Conservation (phyloP, 2,797 vertebrate species). For the Malacoctenus gilli region DNA sequence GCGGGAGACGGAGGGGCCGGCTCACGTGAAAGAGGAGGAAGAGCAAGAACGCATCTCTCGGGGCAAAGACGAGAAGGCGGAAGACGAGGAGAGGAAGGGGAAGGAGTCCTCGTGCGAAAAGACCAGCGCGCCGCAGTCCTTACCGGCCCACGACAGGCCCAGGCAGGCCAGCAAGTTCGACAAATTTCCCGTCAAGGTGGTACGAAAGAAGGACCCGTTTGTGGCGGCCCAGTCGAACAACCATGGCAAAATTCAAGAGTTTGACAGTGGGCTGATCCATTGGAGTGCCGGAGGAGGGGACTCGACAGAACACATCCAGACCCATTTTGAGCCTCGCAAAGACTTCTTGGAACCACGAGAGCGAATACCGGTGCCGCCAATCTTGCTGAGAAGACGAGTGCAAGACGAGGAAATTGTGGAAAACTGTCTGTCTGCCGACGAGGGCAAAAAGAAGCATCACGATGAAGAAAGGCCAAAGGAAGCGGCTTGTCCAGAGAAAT, state of each 20-base stretch:
- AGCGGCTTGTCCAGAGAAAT: conserved; percentile 51
- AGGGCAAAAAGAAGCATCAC: conserved; percentile 73
- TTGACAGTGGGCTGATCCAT: conserved; percentile 95
- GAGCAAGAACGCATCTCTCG: conserved; percentile 63
- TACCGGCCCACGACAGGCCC: conserved; percentile 84
- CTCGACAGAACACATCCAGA: conserved; percentile 98
- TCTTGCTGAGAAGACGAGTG: conserved; percentile 59
- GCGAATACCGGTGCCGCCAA: conserved; percentile 74
- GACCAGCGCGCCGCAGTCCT: conserved; percentile 70
- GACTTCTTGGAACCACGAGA: conserved; percentile 84
- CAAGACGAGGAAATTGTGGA: conserved; percentile 62
- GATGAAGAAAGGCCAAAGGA: conserved; percentile 66
- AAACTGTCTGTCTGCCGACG: conserved; percentile 67
- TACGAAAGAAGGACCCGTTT: conserved; percentile 93
- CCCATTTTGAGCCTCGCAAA: conserved; percentile 93
- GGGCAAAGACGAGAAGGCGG: conserved; percentile 56
- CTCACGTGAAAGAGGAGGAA: conserved; percentile 80
- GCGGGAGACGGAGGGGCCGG: conserved; percentile 60
- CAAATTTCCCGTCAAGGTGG: conserved; percentile 93
- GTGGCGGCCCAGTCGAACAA: conserved; percentile 88
- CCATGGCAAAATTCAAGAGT: conserved; percentile 91
- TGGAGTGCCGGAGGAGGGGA: conserved; percentile 98
- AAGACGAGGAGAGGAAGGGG: conserved; percentile 72
- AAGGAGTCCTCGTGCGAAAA: conserved; percentile 81
- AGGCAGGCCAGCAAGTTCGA: conserved; percentile 95